phyloP scores from a whole-genome alignment of 37 sponge, comb jelly and placozoan species.

The Beroe ovata region DNA sequence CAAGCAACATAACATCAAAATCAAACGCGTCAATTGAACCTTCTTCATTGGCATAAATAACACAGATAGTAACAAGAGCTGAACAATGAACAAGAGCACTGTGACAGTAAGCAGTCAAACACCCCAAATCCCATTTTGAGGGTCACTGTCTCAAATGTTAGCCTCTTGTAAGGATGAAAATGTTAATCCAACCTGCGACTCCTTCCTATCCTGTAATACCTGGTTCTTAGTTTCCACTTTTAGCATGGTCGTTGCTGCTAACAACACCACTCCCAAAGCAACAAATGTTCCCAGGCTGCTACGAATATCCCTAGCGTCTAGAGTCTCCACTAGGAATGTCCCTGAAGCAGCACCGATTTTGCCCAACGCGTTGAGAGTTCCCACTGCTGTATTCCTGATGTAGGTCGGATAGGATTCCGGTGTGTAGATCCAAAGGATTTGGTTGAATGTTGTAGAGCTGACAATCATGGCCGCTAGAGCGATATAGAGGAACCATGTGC shows the following conservation, averaged over 20 bases:
- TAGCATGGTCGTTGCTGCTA: neutral
- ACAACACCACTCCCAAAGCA: neutral
- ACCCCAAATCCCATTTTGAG: too few relatives aligned
- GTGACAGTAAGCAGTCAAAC: too few relatives aligned
- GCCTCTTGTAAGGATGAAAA: neutral
- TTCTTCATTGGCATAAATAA: too few relatives aligned
- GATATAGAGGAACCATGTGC: constrained; percentile 30
- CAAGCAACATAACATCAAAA: too few relatives aligned
- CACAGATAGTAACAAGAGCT: too few relatives aligned
- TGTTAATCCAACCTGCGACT: neutral
- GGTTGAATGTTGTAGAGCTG: constrained; percentile 41
- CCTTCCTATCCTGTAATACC: neutral
- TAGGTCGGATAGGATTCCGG: constrained; percentile 52
- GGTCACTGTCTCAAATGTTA: constrained; percentile 18
- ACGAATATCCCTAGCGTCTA: constrained; percentile 26
- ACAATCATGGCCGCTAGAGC: constrained; percentile 34
- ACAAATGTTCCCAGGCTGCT: constrained; percentile 27
- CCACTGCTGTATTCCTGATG: constrained; percentile 61
- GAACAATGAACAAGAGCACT: too few relatives aligned
- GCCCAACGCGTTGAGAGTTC: constrained; percentile 40
- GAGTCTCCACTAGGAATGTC: constrained; percentile 14
- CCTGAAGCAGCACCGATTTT: constrained; percentile 21
- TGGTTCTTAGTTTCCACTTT: constrained; percentile 8
- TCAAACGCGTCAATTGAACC: too few relatives aligned
- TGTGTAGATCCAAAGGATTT: constrained; percentile 44